Base-by-base conservation (phyloP, 2,888 invertebrate genomes). In the Amphimallon solstitiale region DNA sequence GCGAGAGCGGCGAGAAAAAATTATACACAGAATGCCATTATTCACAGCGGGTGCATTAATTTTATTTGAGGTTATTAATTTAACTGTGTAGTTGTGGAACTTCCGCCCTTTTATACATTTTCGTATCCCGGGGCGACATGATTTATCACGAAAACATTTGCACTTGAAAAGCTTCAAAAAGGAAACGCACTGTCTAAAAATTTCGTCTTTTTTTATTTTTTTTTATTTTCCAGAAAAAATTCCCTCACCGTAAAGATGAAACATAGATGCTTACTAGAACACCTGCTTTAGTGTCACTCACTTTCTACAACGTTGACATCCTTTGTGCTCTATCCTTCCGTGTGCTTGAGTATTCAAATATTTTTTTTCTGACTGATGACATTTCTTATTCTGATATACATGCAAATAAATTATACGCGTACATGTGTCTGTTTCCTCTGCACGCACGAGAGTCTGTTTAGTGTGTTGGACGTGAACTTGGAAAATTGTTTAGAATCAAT, bases 201-300 rank as follows among this genome's bases (percentile, higher is more conserved):
- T 40, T 56, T 43, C 56, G 40, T 17, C 12, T 23, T 21, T 40
- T 54, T 23, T 21, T 15, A 7, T 7, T 45, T 10, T 45, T 45
- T 15, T 19, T 9, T 10, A 6, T 45, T 43, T 23, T 21, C n/a
- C 21, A 14, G n/a, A 43, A 23, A 17, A 10, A 17, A 19, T 19
- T 19, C 7, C 45, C 4, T 9, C 43, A 35, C 17, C 35, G 51
- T 35, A 51, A 51, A 34, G 35, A 51, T 51, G 51, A 51, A 51
- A 51, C 51, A 43, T 59, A 45, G 56, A 43, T 29, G 56, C 19
- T 29, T 23, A 23, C 23, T 45, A 43, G 43, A 43, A 59, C 56
- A 59, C 56, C 56, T 59, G 43, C 43, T 29, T 43, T 43, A 59
- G 56, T 59, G 56, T 43, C 56, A 43, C 43, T 59, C 56, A 59